A percentile compares a stretch with the other conserved stretches of the same genome.
Conservation (phyloP, 2,113 vertebrate species). For the Bubo bubo region DNA sequence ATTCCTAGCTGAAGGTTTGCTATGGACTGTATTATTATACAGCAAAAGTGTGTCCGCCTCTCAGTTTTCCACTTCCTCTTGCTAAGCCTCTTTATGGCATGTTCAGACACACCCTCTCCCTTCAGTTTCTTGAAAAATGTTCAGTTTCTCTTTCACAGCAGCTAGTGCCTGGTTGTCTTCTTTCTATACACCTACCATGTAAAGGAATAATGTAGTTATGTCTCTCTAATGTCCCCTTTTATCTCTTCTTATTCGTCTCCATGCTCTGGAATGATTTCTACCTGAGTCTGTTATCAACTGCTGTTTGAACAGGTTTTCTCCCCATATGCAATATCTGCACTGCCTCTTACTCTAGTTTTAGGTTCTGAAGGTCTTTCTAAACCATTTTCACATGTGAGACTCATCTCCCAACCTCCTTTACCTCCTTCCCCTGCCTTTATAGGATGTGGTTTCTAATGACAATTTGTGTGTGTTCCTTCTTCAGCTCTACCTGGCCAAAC, state of each 20-base stretch:
- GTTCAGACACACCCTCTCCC: not conserved
- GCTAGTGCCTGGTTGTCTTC: not conserved
- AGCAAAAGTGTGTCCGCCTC: not conserved
- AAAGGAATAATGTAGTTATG: not conserved
- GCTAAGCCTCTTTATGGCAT: not conserved
- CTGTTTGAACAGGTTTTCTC: not conserved
- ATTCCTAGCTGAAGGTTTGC: not conserved
- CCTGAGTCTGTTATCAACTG: not conserved
- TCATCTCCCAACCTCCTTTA: not conserved
- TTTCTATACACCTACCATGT: not conserved
- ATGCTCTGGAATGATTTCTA: not conserved
- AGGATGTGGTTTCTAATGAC: not conserved
- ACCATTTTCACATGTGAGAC: not conserved
- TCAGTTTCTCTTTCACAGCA: not conserved
- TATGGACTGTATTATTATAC: not conserved
- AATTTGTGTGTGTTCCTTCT: not conserved
- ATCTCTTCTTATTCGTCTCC: not conserved
- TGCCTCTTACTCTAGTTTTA: not conserved
- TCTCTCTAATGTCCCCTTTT: not conserved
- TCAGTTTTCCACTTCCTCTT: not conserved
- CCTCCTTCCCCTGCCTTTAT: not conserved
- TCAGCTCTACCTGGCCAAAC: not conserved
- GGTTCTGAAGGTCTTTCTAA: not conserved
- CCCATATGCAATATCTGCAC: not conserved
- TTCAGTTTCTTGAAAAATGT: not conserved